These are phyloP conservation scores for Oxycera nigricornis DNA, from an alignment of 2,888 invertebrate species.

Conservation along the genomic window DNA sequence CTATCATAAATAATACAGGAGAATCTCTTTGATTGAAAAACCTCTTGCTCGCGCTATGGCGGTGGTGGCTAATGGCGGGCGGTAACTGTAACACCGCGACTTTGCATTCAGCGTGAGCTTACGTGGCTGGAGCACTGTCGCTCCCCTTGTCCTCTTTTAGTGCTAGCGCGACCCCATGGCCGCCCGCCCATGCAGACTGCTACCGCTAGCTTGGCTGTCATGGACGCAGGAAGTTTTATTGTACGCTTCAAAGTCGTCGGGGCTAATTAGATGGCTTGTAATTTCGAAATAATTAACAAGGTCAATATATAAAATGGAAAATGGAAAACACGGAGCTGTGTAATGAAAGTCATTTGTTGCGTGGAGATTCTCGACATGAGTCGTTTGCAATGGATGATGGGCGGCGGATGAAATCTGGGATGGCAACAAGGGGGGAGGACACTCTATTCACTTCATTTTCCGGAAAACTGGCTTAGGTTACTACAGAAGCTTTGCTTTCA, in stretches of 20 bases:
- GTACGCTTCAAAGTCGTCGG: conserved; percentile 18
- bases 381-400: background rate
- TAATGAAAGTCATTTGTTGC: conserved; percentile 25
- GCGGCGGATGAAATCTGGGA: background rate
- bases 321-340: conserved; percentile 5
- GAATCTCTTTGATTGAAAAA: conserved; percentile 25
- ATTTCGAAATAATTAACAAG: conserved; percentile 35
- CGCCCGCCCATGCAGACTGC: background rate
- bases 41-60: background rate
- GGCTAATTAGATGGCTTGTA: conserved; percentile 30
- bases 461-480: conserved; percentile 9
- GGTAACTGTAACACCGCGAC: conserved; percentile 4
- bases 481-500: background rate
- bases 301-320: conserved; percentile 32
- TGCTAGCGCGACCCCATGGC: background rate
- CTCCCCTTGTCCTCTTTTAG: background rate
- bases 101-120: background rate
- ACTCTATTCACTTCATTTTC: background rate
- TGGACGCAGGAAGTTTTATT: conserved; percentile 2
- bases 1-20: conserved; percentile 21
- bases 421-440: background rate
- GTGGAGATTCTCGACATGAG: conserved; percentile 12
- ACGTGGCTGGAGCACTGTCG: background rate
- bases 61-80: background rate
- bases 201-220: background rate